Evolutionary conservation across 1,140 invertebrate genomes (phyloP).

Genomic region (Phocides pigmalion): DNA sequence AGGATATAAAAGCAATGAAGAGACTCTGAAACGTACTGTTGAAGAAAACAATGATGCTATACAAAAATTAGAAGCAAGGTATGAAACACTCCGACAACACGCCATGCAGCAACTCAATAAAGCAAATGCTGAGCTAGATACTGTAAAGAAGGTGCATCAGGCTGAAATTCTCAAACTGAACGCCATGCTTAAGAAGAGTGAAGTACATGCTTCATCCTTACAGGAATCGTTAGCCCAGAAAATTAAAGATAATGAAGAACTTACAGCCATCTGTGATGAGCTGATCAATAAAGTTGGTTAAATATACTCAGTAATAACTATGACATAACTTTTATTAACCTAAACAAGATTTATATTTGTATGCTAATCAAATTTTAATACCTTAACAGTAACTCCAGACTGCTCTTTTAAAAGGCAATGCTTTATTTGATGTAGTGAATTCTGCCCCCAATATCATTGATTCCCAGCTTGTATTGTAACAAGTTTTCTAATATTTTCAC

Average conservation of each 20-base stretch:
- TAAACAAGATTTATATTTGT: conserved; percentile 63
- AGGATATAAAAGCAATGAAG: conserved; percentile 80
- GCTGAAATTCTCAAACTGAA: conserved; percentile 89
- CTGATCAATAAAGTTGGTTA: conserved; percentile 86
- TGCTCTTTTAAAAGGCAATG: conserved; percentile 22
- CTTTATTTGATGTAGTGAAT: conserved; percentile 32
- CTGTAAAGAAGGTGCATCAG: conserved; percentile 86
- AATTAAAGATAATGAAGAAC: conserved; percentile 90
- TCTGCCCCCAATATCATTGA: neutral
- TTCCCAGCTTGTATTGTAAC: neutral
- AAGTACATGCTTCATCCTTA: conserved; percentile 88
- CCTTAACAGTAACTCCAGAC: conserved; percentile 13
- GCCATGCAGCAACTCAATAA: conserved; percentile 82
- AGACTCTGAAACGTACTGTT: conserved; percentile 73
- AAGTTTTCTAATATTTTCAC: neutral
- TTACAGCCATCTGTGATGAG: conserved; percentile 92
- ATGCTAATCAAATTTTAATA: conserved; percentile 39
- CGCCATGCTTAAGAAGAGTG: conserved; percentile 90
- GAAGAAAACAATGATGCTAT: conserved; percentile 79
- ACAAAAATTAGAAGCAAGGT: conserved; percentile 78
- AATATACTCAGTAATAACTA: conserved; percentile 47
- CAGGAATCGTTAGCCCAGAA: conserved; percentile 90
- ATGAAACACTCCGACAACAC: conserved; percentile 79
- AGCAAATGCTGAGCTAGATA: conserved; percentile 88
- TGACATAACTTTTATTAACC: conserved; percentile 46